Evolutionary conservation across 2,888 invertebrate genomes (phyloP), one percentile per base, ranked within the genome.

Genomic region (Tupiocoris notatus): DNA sequence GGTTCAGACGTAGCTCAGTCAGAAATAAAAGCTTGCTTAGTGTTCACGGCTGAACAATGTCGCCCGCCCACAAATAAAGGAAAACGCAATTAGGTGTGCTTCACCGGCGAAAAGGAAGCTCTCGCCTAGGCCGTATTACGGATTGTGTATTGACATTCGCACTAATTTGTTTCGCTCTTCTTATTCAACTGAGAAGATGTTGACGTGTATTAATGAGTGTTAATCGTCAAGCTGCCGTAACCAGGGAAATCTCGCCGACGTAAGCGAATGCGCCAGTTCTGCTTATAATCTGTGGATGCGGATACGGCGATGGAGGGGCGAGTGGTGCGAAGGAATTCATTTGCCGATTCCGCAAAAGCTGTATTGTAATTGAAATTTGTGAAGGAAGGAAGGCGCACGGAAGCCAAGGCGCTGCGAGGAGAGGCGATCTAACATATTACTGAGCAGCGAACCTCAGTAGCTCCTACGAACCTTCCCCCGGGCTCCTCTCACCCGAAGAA

Each of bases 291-390:
- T 25, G n/a, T n/a, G 59, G 6, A 12, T 12, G 39, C 39, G 39
- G 39, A 12, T 39, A 12, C 12, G 59, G 59, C 7, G 59, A 9
- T 59, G 59, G 61, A n/a, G 59, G 59, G 17, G 73, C 65, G 73
- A n/a, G n/a, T n/a, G n/a, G n/a, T n/a, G n/a, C n/a, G n/a, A n/a
- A n/a, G n/a, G 77, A 78, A 78, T 78, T 73, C 78, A 78, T 78
- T 77, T 74, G 75, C 73, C 24, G 77, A 71, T 70, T 74, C 68
- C 74, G 74, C 77, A 77, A 78, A 78, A 77, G 78, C 78, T 74
- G 77, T 77, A 78, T 78, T 78, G 78, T 78, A 78, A 78, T 78
- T 78, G 76, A 78, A 78, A 78, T 78, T 78, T 75, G 73, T 77
- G 78, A 78, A 77, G 78, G 77, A 77, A 68, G 73, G 17, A 39